Evolutionary conservation across 2,113 vertebrate genomes (phyloP), one percentile per base, ranked within the genome.

Genomic region (Aplodontia rufa): DNA sequence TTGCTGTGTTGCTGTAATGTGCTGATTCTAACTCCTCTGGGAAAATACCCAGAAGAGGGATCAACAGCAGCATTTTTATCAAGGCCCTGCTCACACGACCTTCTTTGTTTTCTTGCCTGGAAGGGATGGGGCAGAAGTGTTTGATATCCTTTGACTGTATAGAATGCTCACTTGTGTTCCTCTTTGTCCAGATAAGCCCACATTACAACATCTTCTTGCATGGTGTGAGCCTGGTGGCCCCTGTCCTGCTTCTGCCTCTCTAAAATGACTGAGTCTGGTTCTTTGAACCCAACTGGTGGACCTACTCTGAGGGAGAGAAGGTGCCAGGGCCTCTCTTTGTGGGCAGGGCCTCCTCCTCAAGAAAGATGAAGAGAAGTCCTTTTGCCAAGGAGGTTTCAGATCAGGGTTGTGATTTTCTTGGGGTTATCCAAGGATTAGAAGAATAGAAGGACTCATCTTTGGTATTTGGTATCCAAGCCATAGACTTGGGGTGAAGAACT

Each of bases 51-150:
- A n/a, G n/a, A n/a, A n/a, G n/a, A n/a, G n/a, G n/a, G n/a, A n/a
- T n/a, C 28, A 47, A 51, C 6, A 87, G 80, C n/a, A 75, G 53
- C 32, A 5, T 91, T 92, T 91, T 90, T 78, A 51, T 68, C 42
- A 30, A 49, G 35, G 49, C 19, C 37, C 22, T 51, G 62, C 60
- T 94, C 83, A 83, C 62, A 58, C 0, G 35, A 78, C 47, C 12
- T 45, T 71, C 95, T 96, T 96, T 93, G 79, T 97, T 97, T 97
- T 71, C 89, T 93, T 84, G 75, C 42, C 83, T 87, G 71, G 51
- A 72, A n/a, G 2, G 94, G 64, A 49, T 0, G 30, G 89, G 53
- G 35, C 26, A 9, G 74, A 78, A 58, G 72, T 79, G 62, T 87
- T 86, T 89, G 84, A 66, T 58, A 66, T 60, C 40, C 66, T 30